These are phyloP conservation scores for Cybosia mesomella DNA, from an alignment of 2,888 invertebrate genomes.

Conservation along the genomic window DNA sequence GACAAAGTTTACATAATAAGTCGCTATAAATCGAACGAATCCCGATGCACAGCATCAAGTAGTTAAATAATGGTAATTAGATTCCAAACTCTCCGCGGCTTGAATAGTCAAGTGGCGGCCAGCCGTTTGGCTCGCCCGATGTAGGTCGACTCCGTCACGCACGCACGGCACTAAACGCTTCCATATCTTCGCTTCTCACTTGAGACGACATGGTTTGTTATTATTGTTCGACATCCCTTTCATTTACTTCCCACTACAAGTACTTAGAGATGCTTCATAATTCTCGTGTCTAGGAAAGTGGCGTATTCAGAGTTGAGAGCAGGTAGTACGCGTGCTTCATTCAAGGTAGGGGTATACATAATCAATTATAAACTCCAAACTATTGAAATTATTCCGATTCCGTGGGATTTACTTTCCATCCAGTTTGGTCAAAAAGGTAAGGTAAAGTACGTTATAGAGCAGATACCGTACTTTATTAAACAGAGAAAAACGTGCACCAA, in stretches of 20 bases:
- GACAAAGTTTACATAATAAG: constrained; percentile 14
- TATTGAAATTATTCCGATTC: no score
- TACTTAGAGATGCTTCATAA: not conserved
- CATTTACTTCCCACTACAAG: constrained; percentile 44
- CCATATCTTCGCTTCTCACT: constrained; percentile 52
- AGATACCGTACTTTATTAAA: no score
- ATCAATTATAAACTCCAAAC: no score
- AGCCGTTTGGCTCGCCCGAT: constrained; percentile 56
- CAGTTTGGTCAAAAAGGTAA: no score
- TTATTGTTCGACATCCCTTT: constrained; percentile 60
- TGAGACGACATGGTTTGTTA: constrained; percentile 56
- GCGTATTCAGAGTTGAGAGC: not conserved
- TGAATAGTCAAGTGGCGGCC: constrained; percentile 69
- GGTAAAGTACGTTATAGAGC: no score
- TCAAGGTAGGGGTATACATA: not conserved
- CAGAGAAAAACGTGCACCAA: no score
- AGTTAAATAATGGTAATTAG: constrained; percentile 76
- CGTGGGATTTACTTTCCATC: no score
- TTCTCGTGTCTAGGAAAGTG: not conserved
- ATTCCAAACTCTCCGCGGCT: constrained; percentile 66
- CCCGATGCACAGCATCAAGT: constrained; percentile 59
- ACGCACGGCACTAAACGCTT: constrained; percentile 58
- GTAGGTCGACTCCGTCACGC: constrained; percentile 74
- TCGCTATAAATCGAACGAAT: constrained; percentile 25
- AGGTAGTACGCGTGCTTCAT: not conserved